Percentiles rank a stretch among this genome's conserved stretches.
Evolutionary conservation across 2,113 vertebrate genomes (phyloP).

Genomic region (Parus major): DNA sequence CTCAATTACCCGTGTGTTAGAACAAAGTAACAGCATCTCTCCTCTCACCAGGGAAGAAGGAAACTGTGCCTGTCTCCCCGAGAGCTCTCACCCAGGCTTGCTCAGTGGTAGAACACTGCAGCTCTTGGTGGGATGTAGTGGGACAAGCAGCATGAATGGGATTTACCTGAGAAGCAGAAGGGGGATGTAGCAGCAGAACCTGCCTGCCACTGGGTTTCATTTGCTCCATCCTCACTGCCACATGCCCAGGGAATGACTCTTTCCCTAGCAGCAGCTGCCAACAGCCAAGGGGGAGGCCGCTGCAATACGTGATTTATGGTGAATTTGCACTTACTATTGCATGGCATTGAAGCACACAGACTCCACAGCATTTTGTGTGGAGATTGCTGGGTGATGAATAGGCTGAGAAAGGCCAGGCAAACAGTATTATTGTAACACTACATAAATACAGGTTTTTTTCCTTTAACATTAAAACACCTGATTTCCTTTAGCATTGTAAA

Average conservation of each 20-base stretch:
- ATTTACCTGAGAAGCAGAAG: not conserved
- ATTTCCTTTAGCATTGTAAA: slow-evolving; percentile 77
- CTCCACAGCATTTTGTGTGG: slow-evolving; percentile 47
- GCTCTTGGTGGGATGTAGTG: not conserved
- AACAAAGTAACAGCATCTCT: not conserved
- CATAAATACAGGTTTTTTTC: slow-evolving; percentile 68
- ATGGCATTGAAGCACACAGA: slow-evolving; percentile 3
- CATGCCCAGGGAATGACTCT: not conserved
- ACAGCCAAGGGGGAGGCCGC: not conserved
- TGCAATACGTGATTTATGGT: slow-evolving; percentile 13
- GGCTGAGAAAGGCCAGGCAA: slow-evolving; percentile 72
- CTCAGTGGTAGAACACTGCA: not conserved
- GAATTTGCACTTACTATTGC: slow-evolving; percentile 40
- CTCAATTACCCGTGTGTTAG: not conserved
- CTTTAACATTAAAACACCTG: slow-evolving; percentile 74
- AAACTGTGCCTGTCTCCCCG: not conserved
- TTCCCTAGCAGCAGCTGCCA: not conserved
- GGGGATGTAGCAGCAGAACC: not conserved
- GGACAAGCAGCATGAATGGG: not conserved
- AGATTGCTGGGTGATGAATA: slow-evolving; percentile 62
- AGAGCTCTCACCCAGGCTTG: not conserved
- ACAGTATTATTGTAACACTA: slow-evolving; percentile 70
- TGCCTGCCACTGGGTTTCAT: not conserved
- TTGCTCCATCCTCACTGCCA: not conserved
- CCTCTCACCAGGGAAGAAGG: not conserved